Evolutionary conservation across 2,113 vertebrate genomes (phyloP).

Genomic region (Nettapus auritus): DNA sequence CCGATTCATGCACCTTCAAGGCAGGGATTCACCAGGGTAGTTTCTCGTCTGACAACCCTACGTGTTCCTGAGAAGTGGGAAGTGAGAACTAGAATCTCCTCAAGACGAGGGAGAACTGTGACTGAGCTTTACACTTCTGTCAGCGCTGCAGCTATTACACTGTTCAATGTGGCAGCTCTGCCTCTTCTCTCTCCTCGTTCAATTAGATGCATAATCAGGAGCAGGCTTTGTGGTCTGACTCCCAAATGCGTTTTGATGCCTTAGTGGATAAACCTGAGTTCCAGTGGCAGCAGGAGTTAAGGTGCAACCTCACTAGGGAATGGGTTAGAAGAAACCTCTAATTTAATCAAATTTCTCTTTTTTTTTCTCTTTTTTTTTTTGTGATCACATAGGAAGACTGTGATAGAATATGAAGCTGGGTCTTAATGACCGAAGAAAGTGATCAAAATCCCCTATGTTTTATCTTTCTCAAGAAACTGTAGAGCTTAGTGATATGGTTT

Average conservation of each 20-base stretch:
- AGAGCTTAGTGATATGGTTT: too few relatives aligned
- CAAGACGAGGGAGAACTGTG: neutral
- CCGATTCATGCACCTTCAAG: neutral
- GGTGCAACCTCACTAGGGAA: neutral
- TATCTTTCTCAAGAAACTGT: neutral
- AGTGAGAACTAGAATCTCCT: constrained; percentile 35
- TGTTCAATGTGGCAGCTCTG: neutral
- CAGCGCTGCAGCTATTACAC: neutral
- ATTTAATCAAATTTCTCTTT: neutral
- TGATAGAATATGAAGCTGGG: neutral
- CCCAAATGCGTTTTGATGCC: neutral
- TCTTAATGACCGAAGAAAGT: neutral
- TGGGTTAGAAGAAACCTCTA: neutral
- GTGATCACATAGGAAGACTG: neutral
- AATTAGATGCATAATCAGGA: neutral
- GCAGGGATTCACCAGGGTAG: neutral
- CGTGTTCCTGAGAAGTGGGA: neutral
- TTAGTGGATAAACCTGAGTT: neutral
- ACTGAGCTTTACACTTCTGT: constrained; percentile 6
- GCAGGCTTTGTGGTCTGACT: neutral
- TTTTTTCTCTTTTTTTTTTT: neutral
- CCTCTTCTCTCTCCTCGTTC: neutral
- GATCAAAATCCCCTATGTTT: neutral
- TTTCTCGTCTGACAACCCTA: neutral
- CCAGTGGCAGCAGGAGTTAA: neutral